These are phyloP conservation scores for Acromyrmex echinatior DNA, from an alignment of 1,140 invertebrate species.

Conservation along the genomic window DNA sequence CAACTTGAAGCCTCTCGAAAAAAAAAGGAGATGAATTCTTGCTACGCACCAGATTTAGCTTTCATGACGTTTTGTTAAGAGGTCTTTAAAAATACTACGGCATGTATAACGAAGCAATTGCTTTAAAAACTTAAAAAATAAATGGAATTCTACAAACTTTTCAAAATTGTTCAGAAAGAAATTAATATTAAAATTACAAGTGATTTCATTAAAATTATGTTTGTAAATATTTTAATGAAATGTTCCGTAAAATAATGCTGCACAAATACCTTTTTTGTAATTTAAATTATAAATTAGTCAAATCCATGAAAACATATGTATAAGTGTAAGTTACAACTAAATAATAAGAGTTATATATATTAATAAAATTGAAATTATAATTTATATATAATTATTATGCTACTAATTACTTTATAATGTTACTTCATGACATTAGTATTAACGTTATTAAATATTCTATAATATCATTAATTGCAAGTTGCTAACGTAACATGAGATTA, in stretches of 20 bases:
- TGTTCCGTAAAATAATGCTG: not conserved
- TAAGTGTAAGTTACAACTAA: not conserved
- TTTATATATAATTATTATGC: not conserved
- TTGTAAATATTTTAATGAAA: not conserved
- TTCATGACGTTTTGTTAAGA: conserved; percentile 21
- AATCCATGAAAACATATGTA: not conserved
- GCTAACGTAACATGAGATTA: not conserved
- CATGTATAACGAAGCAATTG: not conserved
- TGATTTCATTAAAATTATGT: conserved; percentile 4
- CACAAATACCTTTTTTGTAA: not conserved
- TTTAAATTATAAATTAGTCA: not conserved
- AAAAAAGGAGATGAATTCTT: conserved; percentile 28
- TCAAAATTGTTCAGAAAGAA: not conserved
- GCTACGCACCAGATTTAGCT: conserved; percentile 8
- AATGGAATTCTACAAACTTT: not conserved
- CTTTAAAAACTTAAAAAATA: not conserved
- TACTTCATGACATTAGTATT: not conserved
- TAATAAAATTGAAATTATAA: not conserved
- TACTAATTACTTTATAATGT: not conserved
- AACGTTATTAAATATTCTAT: not conserved
- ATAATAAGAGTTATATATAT: too few species aligned
- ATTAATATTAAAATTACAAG: not conserved
- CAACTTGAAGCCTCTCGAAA: conserved; percentile 29
- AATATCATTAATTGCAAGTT: not conserved
- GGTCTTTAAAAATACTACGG: not conserved